Conservation (phyloP, 2,797 vertebrate species). For the Mastacembelus armatus region DNA sequence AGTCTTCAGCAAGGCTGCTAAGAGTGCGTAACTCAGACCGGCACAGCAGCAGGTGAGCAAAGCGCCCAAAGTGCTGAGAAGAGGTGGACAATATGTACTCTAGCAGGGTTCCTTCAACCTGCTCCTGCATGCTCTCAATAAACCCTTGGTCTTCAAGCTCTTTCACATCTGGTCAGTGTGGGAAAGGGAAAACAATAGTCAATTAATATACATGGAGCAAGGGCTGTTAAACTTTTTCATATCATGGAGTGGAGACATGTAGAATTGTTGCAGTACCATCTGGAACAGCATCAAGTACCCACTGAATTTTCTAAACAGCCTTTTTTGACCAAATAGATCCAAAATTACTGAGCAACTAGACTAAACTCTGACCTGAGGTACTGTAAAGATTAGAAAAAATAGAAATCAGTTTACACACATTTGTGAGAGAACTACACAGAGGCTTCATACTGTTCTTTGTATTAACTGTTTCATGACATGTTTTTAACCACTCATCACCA, state of each 20-base stretch:
- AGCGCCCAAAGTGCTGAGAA: conserved; percentile 87
- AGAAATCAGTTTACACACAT: too few species aligned
- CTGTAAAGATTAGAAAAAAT: not conserved
- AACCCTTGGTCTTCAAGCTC: conserved; percentile 89
- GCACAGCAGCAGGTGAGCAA: conserved; percentile 88
- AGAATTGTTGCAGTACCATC: not conserved
- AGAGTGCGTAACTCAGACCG: conserved; percentile 89
- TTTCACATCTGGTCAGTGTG: conserved; percentile 85
- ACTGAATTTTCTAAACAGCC: not conserved
- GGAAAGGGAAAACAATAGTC: not conserved
- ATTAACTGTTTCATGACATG: too few species aligned
- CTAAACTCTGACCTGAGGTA: not conserved
- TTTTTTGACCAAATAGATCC: not conserved
- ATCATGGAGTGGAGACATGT: not conserved
- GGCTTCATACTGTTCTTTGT: too few species aligned
- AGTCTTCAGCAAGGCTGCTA: conserved; percentile 91
- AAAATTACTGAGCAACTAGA: not conserved
- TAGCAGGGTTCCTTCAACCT: conserved; percentile 88
- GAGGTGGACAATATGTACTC: conserved; percentile 90
- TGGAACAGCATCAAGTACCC: too few species aligned
- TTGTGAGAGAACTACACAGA: too few species aligned
- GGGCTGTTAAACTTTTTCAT: not conserved
- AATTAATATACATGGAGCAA: not conserved
- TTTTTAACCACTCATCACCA: too few species aligned
- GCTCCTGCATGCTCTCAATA: conserved; percentile 90